Evolutionary conservation across 2,113 vertebrate species (phyloP).

Genomic region (Ictidomys tridecemlineatus): DNA sequence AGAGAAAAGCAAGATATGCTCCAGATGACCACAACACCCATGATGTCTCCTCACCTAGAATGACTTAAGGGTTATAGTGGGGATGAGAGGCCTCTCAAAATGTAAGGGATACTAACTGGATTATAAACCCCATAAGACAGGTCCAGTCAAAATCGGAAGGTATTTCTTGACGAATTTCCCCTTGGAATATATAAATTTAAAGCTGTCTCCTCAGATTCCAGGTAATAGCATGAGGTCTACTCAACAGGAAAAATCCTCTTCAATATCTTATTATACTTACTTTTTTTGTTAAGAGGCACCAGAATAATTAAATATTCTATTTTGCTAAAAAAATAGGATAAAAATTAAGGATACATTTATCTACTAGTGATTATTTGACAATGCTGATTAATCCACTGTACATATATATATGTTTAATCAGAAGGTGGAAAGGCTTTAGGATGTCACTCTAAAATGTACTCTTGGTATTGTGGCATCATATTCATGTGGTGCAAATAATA

Average conservation of each 20-base stretch:
- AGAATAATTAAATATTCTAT: neutral
- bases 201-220: conserved; percentile 1
- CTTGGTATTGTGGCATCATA: conserved; percentile 43
- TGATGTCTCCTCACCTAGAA: neutral
- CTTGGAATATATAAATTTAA: neutral
- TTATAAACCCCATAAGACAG: neutral
- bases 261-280: neutral
- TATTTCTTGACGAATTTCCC: neutral
- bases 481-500: conserved; percentile 64
- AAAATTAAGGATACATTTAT: conserved; percentile 17
- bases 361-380: conserved; percentile 47
- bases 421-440: conserved; percentile 28
- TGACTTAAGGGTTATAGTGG: neutral
- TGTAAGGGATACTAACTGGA: neutral
- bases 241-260: neutral
- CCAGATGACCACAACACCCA: neutral
- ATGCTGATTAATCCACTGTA: conserved; percentile 41
- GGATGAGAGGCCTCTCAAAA: neutral
- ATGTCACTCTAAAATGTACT: conserved; percentile 44
- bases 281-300: conserved; percentile 17
- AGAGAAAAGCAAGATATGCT: neutral
- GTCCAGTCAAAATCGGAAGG: neutral
- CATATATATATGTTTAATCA: conserved; percentile 58
- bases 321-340: conserved; percentile 39
- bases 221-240: neutral